phyloP scores from a whole-genome alignment of 2,888 invertebrate genomes.

The Meliscaeva auricollis region DNA sequence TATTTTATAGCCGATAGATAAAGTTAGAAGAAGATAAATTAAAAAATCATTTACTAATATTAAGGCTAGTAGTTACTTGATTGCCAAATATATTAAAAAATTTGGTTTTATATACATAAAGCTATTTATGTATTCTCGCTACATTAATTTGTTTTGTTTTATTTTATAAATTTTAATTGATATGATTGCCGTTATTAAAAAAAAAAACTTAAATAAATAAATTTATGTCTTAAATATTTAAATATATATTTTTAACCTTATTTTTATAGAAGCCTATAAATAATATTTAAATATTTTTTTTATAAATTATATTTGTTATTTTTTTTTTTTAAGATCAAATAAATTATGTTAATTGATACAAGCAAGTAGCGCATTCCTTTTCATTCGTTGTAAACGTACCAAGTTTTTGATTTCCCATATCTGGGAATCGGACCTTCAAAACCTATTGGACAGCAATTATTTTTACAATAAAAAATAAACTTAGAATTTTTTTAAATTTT shows the following conservation, averaged over 20 bases:
- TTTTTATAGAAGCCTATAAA: neutral
- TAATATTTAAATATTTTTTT: too few species aligned
- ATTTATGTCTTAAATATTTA: neutral
- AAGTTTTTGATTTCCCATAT: constrained; percentile 2
- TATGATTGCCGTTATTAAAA: constrained; percentile 36
- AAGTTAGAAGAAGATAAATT: neutral
- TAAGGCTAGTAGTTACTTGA: constrained; percentile 40
- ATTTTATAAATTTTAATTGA: constrained; percentile 11
- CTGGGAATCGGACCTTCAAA: neutral
- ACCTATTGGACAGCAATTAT: constrained; percentile 17
- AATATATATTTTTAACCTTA: neutral
- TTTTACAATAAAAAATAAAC: constrained; percentile 4
- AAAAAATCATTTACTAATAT: neutral
- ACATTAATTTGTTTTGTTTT: constrained; percentile 1
- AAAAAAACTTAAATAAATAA: neutral
- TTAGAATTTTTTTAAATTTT: neutral
- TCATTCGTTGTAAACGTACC: constrained; percentile 29
- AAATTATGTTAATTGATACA: constrained; percentile 4
- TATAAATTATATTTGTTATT: too few species aligned
- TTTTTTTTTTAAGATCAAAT: neutral
- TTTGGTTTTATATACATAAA: constrained; percentile 27
- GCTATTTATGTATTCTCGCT: constrained; percentile 29
- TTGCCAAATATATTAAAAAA: constrained; percentile 42
- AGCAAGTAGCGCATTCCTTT: constrained; percentile 14
- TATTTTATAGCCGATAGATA: constrained; percentile 6